These are phyloP conservation scores for Paguma larvata DNA, from an alignment of 2,797 vertebrate genomes.

Conservation along the genomic window DNA sequence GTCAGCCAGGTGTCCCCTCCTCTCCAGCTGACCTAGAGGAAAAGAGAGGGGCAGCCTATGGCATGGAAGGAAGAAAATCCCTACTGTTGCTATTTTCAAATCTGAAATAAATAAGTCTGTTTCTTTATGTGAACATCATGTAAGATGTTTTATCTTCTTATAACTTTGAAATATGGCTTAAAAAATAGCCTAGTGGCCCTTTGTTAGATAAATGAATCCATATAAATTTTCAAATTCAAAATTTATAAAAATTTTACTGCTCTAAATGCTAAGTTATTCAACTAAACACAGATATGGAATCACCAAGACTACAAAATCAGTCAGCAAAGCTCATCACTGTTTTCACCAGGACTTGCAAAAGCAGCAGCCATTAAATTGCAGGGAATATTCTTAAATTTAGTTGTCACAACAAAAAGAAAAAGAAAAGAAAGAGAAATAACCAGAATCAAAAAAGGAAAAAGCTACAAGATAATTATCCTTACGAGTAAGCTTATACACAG, in stretches of 20 bases:
- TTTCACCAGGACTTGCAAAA: neutral
- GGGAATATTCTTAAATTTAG: constrained; percentile 57
- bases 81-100: constrained; percentile 4
- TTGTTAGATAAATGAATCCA: constrained; percentile 51
- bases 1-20: neutral
- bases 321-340: neutral
- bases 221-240: constrained; percentile 58
- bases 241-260: constrained; percentile 32
- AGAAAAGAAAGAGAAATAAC: constrained; percentile 37
- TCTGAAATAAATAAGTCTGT: constrained; percentile 7
- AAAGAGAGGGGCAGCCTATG: neutral
- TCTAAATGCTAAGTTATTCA: constrained; percentile 53
- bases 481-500: constrained; percentile 58
- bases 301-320: neutral
- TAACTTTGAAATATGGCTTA: constrained; percentile 69
- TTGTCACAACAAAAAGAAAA: neutral
- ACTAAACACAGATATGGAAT: constrained; percentile 14
- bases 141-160: constrained; percentile 12
- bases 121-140: constrained; percentile 35
- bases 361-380: neutral
- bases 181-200: constrained; percentile 45
- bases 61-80: constrained; percentile 53
- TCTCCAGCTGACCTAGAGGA: neutral
- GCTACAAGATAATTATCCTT: neutral
- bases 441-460: neutral